phyloP scores from a whole-genome alignment of 2,797 vertebrate genomes.

The Odontamblyopus rebecca region DNA sequence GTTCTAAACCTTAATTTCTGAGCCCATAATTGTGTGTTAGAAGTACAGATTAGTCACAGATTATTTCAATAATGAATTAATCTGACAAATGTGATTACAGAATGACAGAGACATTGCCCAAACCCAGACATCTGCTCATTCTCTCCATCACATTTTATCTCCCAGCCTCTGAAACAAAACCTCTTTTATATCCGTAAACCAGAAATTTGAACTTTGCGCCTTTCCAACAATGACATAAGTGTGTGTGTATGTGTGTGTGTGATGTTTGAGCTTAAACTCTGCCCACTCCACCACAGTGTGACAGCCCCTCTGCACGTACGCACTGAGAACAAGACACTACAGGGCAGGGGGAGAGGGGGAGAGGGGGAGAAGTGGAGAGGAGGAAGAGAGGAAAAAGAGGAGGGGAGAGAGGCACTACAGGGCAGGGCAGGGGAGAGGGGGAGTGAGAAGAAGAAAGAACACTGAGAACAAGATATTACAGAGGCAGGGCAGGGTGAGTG shows the following conservation, averaged over 20 bases:
- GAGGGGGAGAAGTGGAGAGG: too few species aligned
- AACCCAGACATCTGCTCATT: background rate
- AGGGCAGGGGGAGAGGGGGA: too few species aligned
- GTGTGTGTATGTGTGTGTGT: conserved; percentile 28
- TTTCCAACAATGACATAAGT: conserved; percentile 53
- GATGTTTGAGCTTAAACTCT: too few species aligned
- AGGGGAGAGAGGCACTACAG: conserved; percentile 35
- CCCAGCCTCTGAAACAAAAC: background rate
- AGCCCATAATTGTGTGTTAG: background rate
- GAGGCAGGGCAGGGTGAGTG: too few species aligned
- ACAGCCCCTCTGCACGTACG: conserved; percentile 66
- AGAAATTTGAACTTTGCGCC: too few species aligned
- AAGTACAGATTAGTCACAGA: background rate
- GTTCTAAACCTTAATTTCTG: background rate
- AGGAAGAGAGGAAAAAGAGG: too few species aligned
- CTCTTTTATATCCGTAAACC: background rate
- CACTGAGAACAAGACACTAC: conserved; percentile 44
- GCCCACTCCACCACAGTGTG: conserved; percentile 57
- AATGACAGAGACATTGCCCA: background rate
- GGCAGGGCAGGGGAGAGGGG: background rate
- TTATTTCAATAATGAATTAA: background rate
- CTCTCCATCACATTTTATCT: background rate
- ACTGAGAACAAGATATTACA: conserved; percentile 38
- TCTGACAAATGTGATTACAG: background rate
- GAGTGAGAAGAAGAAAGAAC: conserved; percentile 27